Evolutionary conservation across 2,797 vertebrate species (phyloP).

Genomic region (Lepilemur ruficaudatus): DNA sequence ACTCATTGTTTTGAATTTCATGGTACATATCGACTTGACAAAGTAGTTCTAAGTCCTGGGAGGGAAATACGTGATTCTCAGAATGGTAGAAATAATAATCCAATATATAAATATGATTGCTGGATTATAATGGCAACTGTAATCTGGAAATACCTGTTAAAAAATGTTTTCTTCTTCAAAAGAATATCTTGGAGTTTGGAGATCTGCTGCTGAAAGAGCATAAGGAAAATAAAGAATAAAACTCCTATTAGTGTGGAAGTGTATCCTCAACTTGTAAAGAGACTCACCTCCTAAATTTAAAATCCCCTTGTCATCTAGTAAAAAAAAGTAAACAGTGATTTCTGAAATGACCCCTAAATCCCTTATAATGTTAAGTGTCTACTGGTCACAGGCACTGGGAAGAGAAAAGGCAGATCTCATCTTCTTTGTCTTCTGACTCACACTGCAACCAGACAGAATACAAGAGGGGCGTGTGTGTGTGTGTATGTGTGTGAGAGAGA

Average conservation of each 20-base stretch:
- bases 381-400: background rate
- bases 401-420: background rate
- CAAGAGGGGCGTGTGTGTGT: background rate
- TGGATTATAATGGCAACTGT: background rate
- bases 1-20: conserved; percentile 27
- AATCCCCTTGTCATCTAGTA: background rate
- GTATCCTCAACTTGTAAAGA: background rate
- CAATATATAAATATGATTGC: background rate
- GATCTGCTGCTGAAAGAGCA: background rate
- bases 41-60: background rate
- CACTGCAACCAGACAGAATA: background rate
- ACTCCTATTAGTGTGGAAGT: background rate
- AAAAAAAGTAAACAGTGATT: conserved; percentile 7
- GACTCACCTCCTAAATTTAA: background rate
- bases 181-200: conserved; percentile 9
- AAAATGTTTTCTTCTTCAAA: background rate
- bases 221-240: background rate
- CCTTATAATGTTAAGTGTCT: background rate
- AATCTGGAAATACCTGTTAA: background rate
- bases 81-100: conserved; percentile 6
- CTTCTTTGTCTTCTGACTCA: conserved; percentile 41
- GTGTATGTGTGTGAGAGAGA: background rate
- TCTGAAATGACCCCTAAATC: background rate
- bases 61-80: background rate
- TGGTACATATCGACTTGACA: conserved; percentile 16